phyloP scores from a whole-genome alignment of 1,140 invertebrate species.

The Megathymus violae region DNA sequence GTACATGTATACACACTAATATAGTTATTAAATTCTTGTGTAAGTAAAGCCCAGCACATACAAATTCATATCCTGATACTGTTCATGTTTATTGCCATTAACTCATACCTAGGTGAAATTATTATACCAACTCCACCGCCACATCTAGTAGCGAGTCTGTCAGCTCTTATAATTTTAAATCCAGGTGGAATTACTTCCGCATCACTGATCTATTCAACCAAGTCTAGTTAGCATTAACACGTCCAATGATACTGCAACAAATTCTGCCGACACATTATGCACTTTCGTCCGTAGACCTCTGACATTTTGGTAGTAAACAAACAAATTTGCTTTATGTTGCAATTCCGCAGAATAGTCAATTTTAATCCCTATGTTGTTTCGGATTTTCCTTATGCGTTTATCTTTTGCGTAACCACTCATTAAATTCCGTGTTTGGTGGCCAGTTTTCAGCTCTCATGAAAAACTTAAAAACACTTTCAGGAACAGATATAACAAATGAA shows the following conservation, averaged over 20 bases:
- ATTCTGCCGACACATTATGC: background rate
- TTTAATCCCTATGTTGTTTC: too few species aligned
- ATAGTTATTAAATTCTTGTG: background rate
- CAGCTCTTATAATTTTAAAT: slow-evolving; percentile 2
- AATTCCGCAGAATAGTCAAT: background rate
- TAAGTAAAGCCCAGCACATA: background rate
- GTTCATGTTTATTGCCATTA: background rate
- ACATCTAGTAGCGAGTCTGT: background rate
- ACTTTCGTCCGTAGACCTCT: slow-evolving; percentile 1
- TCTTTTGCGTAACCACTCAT: slow-evolving; percentile 10
- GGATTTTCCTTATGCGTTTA: background rate
- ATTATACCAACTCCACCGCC: slow-evolving; percentile 9
- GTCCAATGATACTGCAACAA: background rate
- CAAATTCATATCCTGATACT: slow-evolving; percentile 2
- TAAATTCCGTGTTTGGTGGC: background rate
- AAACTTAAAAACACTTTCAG: background rate
- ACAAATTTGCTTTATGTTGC: background rate
- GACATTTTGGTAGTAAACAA: slow-evolving; percentile 5
- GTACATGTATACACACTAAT: background rate
- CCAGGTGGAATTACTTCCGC: background rate
- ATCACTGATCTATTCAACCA: slow-evolving; percentile 1
- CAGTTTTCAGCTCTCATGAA: background rate
- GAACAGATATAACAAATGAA: background rate
- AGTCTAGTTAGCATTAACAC: slow-evolving; percentile 1
- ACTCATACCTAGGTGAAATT: background rate